Percentiles rank a stretch among this genome's conserved stretches.
Conservation (phyloP, 35 echinoderm and acorn worm genomes). For the Lytechinus pictus region DNA sequence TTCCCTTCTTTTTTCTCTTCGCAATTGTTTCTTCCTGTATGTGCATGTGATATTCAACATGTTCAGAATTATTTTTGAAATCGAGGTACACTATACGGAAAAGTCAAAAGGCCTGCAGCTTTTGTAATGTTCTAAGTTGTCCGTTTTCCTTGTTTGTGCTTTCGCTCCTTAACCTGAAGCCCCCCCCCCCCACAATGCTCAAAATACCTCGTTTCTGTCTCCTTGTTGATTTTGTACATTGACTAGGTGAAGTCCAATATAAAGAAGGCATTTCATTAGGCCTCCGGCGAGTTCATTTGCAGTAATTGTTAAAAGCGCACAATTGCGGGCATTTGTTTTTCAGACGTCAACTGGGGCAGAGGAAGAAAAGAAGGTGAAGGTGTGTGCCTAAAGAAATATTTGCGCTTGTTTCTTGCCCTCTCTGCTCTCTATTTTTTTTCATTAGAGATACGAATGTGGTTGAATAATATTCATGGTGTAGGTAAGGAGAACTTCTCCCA, state of each 20-base stretch:
- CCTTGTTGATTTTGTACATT: background rate
- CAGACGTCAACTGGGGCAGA: background rate
- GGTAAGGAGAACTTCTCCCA: background rate
- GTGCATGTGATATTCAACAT: background rate
- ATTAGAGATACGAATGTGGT: background rate
- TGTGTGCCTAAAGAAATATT: background rate
- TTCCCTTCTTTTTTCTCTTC: background rate
- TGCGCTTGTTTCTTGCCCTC: background rate
- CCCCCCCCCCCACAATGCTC: background rate
- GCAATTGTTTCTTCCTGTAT: background rate
- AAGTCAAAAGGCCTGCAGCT: background rate
- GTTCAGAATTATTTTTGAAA: background rate
- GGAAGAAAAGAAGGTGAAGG: background rate
- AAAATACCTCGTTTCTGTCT: background rate
- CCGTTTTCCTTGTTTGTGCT: background rate
- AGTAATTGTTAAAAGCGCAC: constrained; percentile 12
- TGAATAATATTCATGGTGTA: background rate
- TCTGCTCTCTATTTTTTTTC: background rate
- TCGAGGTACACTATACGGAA: background rate
- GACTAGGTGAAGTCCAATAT: background rate
- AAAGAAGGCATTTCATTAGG: background rate
- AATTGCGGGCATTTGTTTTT: background rate
- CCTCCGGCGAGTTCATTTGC: background rate
- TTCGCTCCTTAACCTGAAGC: background rate
- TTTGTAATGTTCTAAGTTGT: background rate